Conservation (phyloP, 1,140 invertebrate genomes). For the Drosophila erecta region DNA sequence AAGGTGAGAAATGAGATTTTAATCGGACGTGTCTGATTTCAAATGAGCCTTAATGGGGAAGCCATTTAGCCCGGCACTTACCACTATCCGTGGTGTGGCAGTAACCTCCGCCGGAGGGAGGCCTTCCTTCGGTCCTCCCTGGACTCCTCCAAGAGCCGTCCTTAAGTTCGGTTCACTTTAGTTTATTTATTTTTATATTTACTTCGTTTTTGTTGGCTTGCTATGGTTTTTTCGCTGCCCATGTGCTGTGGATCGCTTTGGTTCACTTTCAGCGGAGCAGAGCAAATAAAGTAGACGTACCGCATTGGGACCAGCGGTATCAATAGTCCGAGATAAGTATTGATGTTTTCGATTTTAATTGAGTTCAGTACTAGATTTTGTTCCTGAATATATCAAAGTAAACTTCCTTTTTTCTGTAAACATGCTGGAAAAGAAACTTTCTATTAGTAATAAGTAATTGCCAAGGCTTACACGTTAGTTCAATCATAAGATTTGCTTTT, state of each 20-base stretch:
- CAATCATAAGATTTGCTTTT: background rate
- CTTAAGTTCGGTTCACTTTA: slow-evolving; percentile 40
- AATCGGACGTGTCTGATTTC: slow-evolving; percentile 85
- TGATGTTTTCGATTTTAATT: slow-evolving; percentile 11
- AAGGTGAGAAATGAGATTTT: slow-evolving; percentile 85
- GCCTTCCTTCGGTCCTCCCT: background rate
- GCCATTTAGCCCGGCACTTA: slow-evolving; percentile 78
- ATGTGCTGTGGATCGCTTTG: slow-evolving; percentile 11
- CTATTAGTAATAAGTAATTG: background rate
- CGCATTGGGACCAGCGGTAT: slow-evolving; percentile 1
- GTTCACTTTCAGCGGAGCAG: background rate
- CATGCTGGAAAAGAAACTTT: no score
- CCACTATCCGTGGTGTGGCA: slow-evolving; percentile 45
- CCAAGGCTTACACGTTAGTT: background rate
- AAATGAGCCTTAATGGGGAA: slow-evolving; percentile 85
- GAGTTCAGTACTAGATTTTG: no score
- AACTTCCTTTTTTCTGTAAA: no score
- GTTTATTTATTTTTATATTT: slow-evolving; percentile 62
- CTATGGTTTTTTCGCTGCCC: slow-evolving; percentile 30
- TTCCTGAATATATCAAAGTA: no score
- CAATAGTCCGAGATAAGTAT: slow-evolving; percentile 19
- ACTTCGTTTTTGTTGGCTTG: slow-evolving; percentile 35
- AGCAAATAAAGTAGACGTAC: slow-evolving; percentile 17
- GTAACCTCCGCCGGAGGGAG: slow-evolving; percentile 27
- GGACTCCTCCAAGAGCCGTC: slow-evolving; percentile 10